These are phyloP conservation scores for Drosophila formosana DNA, from an alignment of 2,888 invertebrate genomes.

Conservation along the genomic window DNA sequence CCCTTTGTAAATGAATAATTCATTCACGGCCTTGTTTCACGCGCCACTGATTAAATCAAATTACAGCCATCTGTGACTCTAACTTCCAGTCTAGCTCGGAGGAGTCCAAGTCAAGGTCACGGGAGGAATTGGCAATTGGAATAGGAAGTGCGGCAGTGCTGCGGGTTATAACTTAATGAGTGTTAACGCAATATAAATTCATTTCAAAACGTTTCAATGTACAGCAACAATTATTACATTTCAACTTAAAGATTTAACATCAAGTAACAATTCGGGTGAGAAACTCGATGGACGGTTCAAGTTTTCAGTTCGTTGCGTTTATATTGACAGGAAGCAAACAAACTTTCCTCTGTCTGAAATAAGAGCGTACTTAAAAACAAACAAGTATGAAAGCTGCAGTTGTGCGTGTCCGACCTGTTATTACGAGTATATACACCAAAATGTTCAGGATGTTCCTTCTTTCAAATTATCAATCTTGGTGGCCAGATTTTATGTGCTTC, in stretches of 20 bases:
- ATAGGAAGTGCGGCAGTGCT: constrained; percentile 2
- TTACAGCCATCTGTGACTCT: constrained; percentile 30
- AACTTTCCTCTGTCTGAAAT: constrained; percentile 49
- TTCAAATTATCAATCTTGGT: no score
- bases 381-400: constrained; percentile 14
- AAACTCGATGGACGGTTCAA: constrained; percentile 49
- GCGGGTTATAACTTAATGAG: constrained; percentile 31
- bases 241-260: constrained; percentile 14
- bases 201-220: no score
- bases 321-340: constrained; percentile 65
- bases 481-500: no score
- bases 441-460: background rate
- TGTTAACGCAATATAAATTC: constrained; percentile 37
- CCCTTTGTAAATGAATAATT: constrained; percentile 63
- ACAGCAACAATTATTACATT: constrained; percentile 10
- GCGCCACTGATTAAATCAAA: constrained; percentile 65
- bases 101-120: constrained; percentile 35
- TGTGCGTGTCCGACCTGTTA: background rate
- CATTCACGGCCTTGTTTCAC: constrained; percentile 49
- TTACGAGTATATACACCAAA: background rate
- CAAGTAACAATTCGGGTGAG: constrained; percentile 6
- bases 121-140: constrained; percentile 7
- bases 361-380: constrained; percentile 31
- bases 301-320: constrained; percentile 66
- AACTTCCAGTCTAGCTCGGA: constrained; percentile 3